phyloP scores from a whole-genome alignment of 2,888 invertebrate genomes.

The Euplexia lucipara region DNA sequence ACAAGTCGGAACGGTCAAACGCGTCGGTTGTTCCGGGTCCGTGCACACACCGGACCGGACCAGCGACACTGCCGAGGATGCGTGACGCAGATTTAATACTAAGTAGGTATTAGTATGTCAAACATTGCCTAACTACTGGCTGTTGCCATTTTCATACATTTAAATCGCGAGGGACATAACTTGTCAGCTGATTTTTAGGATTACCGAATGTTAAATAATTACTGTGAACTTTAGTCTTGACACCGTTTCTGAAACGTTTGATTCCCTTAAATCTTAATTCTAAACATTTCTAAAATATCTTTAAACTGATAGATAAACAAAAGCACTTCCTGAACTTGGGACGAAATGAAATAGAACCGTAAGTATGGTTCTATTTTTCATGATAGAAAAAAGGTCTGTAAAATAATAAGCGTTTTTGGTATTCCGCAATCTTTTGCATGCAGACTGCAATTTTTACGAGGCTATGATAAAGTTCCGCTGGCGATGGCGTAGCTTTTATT shows the following conservation, averaged over 20 bases:
- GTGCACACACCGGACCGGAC: neutral
- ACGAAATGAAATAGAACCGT: no score
- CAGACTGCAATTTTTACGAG: neutral
- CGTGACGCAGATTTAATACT: constrained; percentile 1
- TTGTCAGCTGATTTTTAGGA: constrained; percentile 9
- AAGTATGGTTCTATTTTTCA: no score
- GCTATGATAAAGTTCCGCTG: neutral
- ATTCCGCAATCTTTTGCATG: neutral
- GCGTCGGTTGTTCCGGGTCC: constrained; percentile 27
- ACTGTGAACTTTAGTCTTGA: no score
- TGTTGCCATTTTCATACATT: neutral
- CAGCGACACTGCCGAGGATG: neutral
- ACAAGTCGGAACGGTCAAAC: constrained; percentile 22
- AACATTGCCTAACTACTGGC: neutral
- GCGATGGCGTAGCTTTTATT: neutral
- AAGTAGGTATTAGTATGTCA: no score
- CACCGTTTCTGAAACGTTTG: neutral
- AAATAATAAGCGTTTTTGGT: constrained; percentile 6
- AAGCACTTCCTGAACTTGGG: no score
- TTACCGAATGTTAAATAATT: neutral
- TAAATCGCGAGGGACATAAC: neutral
- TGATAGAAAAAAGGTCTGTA: neutral
- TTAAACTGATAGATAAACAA: neutral
- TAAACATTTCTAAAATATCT: neutral
- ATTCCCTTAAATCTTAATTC: neutral